Base-by-base conservation (phyloP, 2,888 invertebrate species). In the Drosophila macrothrix region DNA sequence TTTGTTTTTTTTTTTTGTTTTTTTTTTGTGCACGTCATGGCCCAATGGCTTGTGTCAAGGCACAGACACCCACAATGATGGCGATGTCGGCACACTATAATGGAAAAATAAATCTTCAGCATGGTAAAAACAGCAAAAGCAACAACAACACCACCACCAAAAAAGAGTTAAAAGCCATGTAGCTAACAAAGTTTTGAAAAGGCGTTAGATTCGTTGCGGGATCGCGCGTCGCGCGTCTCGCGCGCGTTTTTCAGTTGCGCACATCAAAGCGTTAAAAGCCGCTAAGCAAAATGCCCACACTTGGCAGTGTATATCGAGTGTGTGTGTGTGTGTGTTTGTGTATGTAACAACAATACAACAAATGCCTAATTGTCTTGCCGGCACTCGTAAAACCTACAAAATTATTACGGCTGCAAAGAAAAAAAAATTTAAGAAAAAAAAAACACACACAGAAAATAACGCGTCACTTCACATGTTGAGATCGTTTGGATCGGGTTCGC, bases 281-380 rank as follows among this genome's bases (percentile, higher is more conserved):
- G 86, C 87, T 85, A 76, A 86, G 76, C 84, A 87, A 87, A 85
- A 85, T 85, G 87, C 85, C 85, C 85, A 87, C 85, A 87, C 87
- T 87, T 84, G 84, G 83, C 73, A 70, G 12, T 56, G 12, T 72
- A 31, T 61, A 55, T 28, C 19, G 25, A n/a, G 29, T 39, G 33
- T 43, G 29, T 59, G 25, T 62, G 10, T 55, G 49, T 67, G 16
- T 28, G 37, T 49, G 10, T 41, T 37, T 61, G 16, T 50, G 31
- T 58, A 63, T 74, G 64, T 60, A 76, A 76, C 58, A 70, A 69
- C 81, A 84, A 76, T 72, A 85, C 83, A 83, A 86, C 82, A 83
- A 80, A 74, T 82, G 86, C 89, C 90, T 90, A 90, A 90, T 90
- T 90, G 90, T 90, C 86, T 90, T 88, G 84, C 80, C 85, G 87